Conservation (phyloP, 2,797 vertebrate genomes). For the Antrozous pallidus region DNA sequence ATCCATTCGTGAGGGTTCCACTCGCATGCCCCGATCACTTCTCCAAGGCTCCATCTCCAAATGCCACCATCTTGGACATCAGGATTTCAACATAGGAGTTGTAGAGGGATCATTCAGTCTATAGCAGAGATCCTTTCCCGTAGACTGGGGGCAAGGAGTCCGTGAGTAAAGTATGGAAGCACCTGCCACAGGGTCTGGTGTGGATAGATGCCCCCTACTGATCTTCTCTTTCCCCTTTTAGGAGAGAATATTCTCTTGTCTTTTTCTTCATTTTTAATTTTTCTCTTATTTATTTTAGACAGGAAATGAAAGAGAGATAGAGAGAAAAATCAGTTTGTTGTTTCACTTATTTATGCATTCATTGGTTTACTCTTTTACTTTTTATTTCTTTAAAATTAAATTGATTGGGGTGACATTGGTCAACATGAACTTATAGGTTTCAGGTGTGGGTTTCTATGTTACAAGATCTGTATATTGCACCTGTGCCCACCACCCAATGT, state of each 20-base stretch:
- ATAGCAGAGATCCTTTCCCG: background rate
- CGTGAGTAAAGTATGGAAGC: background rate
- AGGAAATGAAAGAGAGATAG: too few species aligned
- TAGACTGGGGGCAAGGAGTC: background rate
- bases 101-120: background rate
- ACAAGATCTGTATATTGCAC: too few species aligned
- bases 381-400: too few species aligned
- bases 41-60: background rate
- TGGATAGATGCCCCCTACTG: background rate
- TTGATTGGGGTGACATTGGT: too few species aligned
- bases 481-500: too few species aligned
- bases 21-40: background rate
- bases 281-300: too few species aligned
- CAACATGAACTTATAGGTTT: too few species aligned
- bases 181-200: background rate
- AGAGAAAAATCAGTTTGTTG: too few species aligned
- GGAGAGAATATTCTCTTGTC: background rate
- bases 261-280: too few species aligned
- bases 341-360: too few species aligned
- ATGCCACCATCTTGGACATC: background rate
- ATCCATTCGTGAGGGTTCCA: background rate
- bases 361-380: too few species aligned
- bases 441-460: too few species aligned
- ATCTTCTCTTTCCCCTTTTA: background rate
- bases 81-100: background rate